These are phyloP conservation scores for Ruditapes philippinarum DNA, from an alignment of 1,140 invertebrate species.

Conservation along the genomic window DNA sequence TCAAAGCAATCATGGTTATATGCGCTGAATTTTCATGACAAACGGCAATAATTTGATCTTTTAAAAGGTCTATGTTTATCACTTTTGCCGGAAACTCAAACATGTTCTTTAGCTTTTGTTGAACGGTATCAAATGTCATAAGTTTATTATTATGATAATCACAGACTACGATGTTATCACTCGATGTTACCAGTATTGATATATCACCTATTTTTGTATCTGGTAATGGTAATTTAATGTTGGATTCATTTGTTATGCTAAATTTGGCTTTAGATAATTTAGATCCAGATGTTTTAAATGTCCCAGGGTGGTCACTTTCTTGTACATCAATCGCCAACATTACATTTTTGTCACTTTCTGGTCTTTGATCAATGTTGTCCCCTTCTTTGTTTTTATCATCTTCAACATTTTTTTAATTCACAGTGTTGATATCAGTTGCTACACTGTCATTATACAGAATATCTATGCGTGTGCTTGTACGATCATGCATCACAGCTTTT, in stretches of 20 bases:
- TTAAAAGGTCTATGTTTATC: background rate
- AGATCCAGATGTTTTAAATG: too few relatives aligned
- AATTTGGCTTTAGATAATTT: background rate
- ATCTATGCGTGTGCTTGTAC: too few relatives aligned
- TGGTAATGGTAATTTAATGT: background rate
- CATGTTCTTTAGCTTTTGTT: background rate
- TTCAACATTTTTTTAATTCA: too few relatives aligned
- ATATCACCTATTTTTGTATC: background rate
- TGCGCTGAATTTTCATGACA: background rate
- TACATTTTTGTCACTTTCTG: too few relatives aligned
- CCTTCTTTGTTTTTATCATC: too few relatives aligned
- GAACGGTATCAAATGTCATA: background rate
- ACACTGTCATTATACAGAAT: too few relatives aligned
- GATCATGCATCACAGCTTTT: too few relatives aligned
- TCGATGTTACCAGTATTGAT: background rate
- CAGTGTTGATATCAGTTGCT: too few relatives aligned
- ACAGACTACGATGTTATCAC: background rate
- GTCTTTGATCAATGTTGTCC: too few relatives aligned
- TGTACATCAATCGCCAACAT: too few relatives aligned
- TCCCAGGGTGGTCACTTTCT: too few relatives aligned
- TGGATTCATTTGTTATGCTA: background rate
- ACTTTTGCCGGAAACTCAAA: background rate
- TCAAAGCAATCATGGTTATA: background rate
- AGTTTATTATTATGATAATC: background rate
- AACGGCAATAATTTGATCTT: background rate